Evolutionary conservation across 2,888 invertebrate genomes (phyloP).

Genomic region (Auanema freiburgensis): DNA sequence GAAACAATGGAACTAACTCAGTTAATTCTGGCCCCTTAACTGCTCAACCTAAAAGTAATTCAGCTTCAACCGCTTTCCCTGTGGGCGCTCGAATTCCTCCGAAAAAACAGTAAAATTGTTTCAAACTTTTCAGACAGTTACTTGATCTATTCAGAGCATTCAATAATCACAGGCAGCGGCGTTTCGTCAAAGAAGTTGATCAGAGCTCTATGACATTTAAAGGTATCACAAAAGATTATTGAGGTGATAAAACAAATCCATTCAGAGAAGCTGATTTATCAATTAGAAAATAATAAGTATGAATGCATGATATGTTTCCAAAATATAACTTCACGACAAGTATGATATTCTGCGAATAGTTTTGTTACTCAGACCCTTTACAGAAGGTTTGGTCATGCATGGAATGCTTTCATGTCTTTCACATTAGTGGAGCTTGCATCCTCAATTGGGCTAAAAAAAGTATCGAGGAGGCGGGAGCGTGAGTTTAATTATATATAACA

Average conservation of each 20-base stretch:
- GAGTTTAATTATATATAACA: neutral
- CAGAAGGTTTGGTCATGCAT: slow-evolving; percentile 85
- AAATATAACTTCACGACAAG: slow-evolving; percentile 75
- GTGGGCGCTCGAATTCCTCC: too few relatives aligned
- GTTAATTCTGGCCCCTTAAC: too few relatives aligned
- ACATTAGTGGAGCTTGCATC: slow-evolving; percentile 78
- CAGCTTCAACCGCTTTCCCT: too few relatives aligned
- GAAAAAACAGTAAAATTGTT: too few relatives aligned
- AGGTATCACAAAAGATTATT: slow-evolving; percentile 1
- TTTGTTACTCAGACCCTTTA: neutral
- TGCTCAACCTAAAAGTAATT: too few relatives aligned
- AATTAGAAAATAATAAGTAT: slow-evolving; percentile 66
- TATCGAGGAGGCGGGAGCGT: slow-evolving; percentile 31
- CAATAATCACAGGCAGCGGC: too few relatives aligned
- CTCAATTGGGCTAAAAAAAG: slow-evolving; percentile 79
- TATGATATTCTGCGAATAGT: neutral
- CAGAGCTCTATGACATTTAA: neutral
- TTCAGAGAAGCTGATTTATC: slow-evolving; percentile 14
- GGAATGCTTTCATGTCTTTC: slow-evolving; percentile 88
- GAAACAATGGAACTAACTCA: too few relatives aligned
- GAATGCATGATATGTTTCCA: slow-evolving; percentile 96
- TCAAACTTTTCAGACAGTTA: too few relatives aligned
- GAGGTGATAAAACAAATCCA: neutral
- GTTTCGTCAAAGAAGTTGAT: neutral
- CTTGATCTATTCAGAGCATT: too few relatives aligned